Conservation (phyloP, 2,797 vertebrate species). For the Arremon aurantiirostris region DNA sequence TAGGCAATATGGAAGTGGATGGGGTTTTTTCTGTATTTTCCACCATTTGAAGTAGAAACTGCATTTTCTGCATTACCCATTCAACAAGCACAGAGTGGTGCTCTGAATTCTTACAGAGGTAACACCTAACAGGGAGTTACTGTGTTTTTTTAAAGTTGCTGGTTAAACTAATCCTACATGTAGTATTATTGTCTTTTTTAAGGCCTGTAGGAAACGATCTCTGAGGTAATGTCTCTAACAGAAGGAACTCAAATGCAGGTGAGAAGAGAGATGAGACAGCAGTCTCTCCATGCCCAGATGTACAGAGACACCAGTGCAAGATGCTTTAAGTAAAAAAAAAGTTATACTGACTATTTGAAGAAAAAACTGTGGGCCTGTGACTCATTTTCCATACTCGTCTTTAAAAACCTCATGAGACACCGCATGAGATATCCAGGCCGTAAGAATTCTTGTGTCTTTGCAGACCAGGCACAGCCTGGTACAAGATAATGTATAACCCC, state of each 20-base stretch:
- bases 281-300: neutral
- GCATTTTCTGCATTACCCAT: neutral
- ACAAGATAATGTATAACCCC: conserved; percentile 16
- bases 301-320: neutral
- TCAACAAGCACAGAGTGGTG: neutral
- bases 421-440: neutral
- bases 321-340: neutral
- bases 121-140: neutral
- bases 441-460: neutral
- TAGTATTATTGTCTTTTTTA: neutral
- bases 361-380: neutral
- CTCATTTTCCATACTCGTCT: neutral
- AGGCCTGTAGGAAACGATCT: neutral
- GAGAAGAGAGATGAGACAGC: neutral
- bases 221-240: neutral
- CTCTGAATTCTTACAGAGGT: neutral
- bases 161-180: neutral
- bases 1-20: neutral
- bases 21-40: neutral
- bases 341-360: neutral
- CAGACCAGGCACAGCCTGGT: neutral
- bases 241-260: neutral
- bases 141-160: neutral
- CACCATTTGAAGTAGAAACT: neutral
- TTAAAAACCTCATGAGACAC: neutral